These are phyloP conservation scores for Hyaena hyaena DNA, from an alignment of 2,113 vertebrate species.

Conservation along the genomic window DNA sequence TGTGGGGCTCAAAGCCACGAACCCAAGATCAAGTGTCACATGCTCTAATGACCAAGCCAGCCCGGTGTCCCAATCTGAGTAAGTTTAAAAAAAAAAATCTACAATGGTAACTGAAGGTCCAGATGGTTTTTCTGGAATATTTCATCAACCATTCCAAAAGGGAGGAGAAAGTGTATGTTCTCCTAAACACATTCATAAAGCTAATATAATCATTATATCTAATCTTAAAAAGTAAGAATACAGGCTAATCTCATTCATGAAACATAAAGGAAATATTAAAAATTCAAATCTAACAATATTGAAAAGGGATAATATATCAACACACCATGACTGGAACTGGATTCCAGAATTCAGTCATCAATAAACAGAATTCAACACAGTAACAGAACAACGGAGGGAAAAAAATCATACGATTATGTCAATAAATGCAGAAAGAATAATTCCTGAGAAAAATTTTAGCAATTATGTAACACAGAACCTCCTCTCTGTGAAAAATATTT, in stretches of 20 bases:
- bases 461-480: neutral
- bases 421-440: neutral
- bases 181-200: neutral
- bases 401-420: neutral
- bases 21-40: neutral
- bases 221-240: neutral
- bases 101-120: neutral
- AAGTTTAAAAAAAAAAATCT: neutral
- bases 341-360: neutral
- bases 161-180: neutral
- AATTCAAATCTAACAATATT: neutral
- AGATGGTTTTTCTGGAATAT: neutral
- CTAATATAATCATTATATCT: neutral
- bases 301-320: neutral
- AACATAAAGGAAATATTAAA: neutral
- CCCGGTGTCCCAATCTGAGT: neutral
- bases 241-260: neutral
- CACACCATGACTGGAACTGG: neutral
- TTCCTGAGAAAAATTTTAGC: neutral
- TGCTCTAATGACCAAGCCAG: neutral
- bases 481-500: neutral
- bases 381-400: neutral
- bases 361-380: neutral
- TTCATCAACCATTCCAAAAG: neutral
- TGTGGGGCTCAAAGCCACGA: neutral